Conservation (phyloP, 2,113 vertebrate species). For the Trachemys scripta region DNA sequence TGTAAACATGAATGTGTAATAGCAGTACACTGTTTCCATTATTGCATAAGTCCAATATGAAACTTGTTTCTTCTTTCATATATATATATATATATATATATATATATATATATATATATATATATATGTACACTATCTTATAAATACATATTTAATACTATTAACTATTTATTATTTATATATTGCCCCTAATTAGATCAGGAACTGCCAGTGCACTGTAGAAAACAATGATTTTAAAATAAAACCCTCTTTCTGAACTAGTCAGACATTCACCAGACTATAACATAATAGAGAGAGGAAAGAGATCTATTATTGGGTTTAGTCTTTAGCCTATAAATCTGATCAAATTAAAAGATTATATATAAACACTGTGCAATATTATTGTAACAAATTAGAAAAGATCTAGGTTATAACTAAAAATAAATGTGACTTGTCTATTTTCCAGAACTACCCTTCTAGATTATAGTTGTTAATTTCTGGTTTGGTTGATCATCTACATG, state of each 20-base stretch:
- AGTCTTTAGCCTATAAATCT: neutral
- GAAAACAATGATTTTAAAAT: neutral
- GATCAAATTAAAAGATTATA: neutral
- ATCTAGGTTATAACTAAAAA: neutral
- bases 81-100: too few species aligned
- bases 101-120: too few species aligned
- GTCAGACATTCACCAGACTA: fast-evolving
- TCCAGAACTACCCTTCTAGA: neutral
- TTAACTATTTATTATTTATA: neutral
- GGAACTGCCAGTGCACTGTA: neutral
- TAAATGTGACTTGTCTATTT: neutral
- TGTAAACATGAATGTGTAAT: neutral
- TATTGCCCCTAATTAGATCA: neutral
- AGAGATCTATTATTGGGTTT: neutral
- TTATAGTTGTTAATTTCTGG: neutral
- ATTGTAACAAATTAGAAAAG: neutral
- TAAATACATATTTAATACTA: neutral
- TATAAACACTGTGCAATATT: neutral
- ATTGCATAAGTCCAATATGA: neutral
- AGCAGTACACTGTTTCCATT: neutral
- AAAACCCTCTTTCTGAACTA: neutral
- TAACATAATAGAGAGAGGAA: fast-evolving
- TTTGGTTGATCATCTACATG: neutral
- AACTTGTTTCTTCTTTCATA: neutral
- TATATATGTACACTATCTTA: too few species aligned